Conservation (phyloP, 2,797 vertebrate species). For the Knipowitschia caucasica region DNA sequence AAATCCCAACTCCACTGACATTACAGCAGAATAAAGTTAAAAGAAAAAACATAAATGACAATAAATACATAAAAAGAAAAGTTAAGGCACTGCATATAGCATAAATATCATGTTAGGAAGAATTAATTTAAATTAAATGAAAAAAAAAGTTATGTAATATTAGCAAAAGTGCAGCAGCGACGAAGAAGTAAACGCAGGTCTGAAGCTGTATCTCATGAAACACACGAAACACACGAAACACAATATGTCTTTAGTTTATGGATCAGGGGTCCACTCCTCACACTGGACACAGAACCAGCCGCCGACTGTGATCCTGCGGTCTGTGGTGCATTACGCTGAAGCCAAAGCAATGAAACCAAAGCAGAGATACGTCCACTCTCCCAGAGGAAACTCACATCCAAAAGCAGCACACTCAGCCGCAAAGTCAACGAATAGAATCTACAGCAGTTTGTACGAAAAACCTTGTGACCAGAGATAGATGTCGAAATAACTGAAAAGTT, state of each 20-base stretch:
- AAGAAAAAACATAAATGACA: too few species aligned
- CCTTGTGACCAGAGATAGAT: too few species aligned
- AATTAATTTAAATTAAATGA: too few species aligned
- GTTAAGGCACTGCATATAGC: too few species aligned
- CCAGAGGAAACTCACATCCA: constrained; percentile 46
- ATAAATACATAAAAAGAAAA: too few species aligned
- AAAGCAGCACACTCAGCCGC: constrained; percentile 40
- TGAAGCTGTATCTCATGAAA: too few species aligned
- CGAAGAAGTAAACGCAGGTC: constrained; percentile 51
- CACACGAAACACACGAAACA: constrained; percentile 43
- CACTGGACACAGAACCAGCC: constrained; percentile 29
- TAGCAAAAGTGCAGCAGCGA: constrained; percentile 40
- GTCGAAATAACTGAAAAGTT: too few species aligned
- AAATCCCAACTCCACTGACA: too few species aligned
- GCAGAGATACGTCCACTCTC: constrained; percentile 58
- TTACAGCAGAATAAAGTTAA: too few species aligned
- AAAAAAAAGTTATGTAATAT: too few species aligned
- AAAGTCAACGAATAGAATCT: constrained; percentile 43
- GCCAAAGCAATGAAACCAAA: constrained; percentile 71
- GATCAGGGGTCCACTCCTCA: constrained; percentile 47
- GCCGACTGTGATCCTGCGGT: constrained; percentile 45
- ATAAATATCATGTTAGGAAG: too few species aligned
- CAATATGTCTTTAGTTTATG: constrained; percentile 57
- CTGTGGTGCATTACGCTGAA: constrained; percentile 71
- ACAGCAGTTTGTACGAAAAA: too few species aligned